phyloP scores from a whole-genome alignment of 2,888 invertebrate genomes.

The Ectobius pallidus region DNA sequence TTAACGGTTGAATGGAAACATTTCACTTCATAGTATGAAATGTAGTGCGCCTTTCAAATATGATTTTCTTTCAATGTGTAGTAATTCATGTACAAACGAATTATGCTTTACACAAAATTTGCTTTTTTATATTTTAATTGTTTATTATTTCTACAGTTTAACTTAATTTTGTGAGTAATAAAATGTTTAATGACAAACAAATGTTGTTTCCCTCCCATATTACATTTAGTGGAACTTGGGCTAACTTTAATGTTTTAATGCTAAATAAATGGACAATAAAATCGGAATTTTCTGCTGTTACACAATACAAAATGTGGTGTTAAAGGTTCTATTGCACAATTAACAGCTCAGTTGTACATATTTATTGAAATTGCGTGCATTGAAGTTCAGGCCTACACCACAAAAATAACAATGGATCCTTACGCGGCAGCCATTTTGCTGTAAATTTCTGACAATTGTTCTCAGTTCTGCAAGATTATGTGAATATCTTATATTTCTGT shows the following conservation, averaged over 20 bases:
- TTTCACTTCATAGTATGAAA: constrained; percentile 14
- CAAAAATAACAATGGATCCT: constrained; percentile 35
- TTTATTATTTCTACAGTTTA: no score
- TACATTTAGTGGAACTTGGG: not conserved
- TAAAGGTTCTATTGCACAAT: not conserved
- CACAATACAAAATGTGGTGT: not conserved
- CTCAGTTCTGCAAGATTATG: constrained; percentile 26
- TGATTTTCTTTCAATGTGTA: not conserved
- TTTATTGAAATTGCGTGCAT: not conserved
- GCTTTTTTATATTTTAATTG: no score
- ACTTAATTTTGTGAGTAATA: not conserved
- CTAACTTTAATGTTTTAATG: not conserved
- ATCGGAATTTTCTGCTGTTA: not conserved
- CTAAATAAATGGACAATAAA: not conserved
- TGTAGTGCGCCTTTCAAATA: constrained; percentile 9
- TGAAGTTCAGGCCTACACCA: constrained; percentile 12
- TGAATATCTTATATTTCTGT: constrained; percentile 21
- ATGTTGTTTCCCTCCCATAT: constrained; percentile 4
- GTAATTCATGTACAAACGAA: not conserved
- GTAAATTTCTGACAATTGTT: constrained; percentile 40
- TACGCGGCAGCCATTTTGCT: constrained; percentile 43
- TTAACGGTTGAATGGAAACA: no score
- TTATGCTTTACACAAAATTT: not conserved
- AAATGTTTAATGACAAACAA: constrained; percentile 7
- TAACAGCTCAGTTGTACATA: not conserved